These are phyloP conservation scores for Streptopelia turtur DNA, from an alignment of 2,797 vertebrate genomes.

Conservation along the genomic window DNA sequence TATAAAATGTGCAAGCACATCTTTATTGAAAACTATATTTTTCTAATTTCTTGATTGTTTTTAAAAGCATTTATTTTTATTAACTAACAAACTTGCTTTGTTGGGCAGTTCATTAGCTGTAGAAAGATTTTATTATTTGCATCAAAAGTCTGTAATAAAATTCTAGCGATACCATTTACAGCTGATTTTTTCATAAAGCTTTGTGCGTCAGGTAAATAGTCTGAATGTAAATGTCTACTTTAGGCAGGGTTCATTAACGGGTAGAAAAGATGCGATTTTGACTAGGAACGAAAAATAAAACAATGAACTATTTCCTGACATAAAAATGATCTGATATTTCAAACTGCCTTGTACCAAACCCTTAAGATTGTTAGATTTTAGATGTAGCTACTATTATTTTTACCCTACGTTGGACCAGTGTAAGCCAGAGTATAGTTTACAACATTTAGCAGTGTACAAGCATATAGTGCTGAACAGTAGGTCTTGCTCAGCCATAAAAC, in stretches of 20 bases:
- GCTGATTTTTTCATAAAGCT: slow-evolving; percentile 69
- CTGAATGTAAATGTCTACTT: slow-evolving; percentile 75
- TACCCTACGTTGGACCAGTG: background rate
- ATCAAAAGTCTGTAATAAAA: slow-evolving; percentile 68
- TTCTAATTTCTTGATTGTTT: slow-evolving; percentile 67
- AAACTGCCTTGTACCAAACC: background rate
- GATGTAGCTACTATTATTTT: background rate
- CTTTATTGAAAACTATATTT: slow-evolving; percentile 58
- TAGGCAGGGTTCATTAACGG: slow-evolving; percentile 62
- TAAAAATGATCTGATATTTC: slow-evolving; percentile 30
- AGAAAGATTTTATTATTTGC: slow-evolving; percentile 71
- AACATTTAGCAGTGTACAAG: background rate
- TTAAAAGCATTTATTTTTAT: slow-evolving; percentile 76
- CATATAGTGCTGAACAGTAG: background rate
- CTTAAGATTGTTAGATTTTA: background rate
- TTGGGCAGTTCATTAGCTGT: slow-evolving; percentile 73
- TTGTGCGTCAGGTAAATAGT: slow-evolving; percentile 74
- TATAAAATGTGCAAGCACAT: slow-evolving; percentile 20
- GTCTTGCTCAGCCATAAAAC: slow-evolving; percentile 29
- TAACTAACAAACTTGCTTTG: slow-evolving; percentile 76
- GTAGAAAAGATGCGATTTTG: slow-evolving; percentile 58
- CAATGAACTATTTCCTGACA: background rate
- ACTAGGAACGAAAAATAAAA: slow-evolving; percentile 48
- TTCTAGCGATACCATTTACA: slow-evolving; percentile 60
- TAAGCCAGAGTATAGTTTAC: background rate